A percentile compares a stretch with the other conserved stretches of the same genome.
phyloP scores from a whole-genome alignment of 1,140 invertebrate species.

The Aphidius ervi region DNA sequence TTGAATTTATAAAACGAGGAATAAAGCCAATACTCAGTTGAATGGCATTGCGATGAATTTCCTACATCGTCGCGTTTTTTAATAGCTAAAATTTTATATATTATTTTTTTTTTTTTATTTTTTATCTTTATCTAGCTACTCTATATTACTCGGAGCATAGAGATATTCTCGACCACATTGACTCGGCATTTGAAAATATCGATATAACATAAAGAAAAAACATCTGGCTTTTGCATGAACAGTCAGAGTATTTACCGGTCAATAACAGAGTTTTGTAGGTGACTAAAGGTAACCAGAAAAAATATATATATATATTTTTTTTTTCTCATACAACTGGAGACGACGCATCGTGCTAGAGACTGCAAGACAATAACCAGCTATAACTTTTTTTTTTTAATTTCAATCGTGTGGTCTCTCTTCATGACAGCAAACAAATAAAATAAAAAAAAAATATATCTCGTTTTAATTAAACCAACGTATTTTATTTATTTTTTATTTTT shows the following conservation, averaged over 20 bases:
- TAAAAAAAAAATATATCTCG: not conserved
- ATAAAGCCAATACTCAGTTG: too few species aligned
- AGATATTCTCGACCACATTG: not conserved
- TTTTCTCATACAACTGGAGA: slow-evolving; percentile 15
- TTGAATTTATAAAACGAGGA: too few species aligned
- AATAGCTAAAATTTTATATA: too few species aligned
- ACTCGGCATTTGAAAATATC: slow-evolving; percentile 16
- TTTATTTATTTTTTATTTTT: slow-evolving; percentile 1
- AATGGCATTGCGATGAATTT: too few species aligned
- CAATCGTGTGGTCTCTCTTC: slow-evolving; percentile 12
- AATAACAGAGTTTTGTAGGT: slow-evolving; percentile 16
- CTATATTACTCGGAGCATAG: too few species aligned
- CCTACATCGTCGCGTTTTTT: not conserved
- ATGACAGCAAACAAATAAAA: slow-evolving; percentile 11
- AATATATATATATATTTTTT: too few species aligned
- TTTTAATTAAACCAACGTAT: slow-evolving; percentile 14
- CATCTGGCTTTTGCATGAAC: slow-evolving; percentile 27
- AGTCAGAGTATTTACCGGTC: slow-evolving; percentile 19
- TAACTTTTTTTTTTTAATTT: slow-evolving; percentile 16
- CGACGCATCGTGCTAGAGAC: slow-evolving; percentile 16
- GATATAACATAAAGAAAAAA: slow-evolving; percentile 29
- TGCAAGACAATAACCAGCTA: slow-evolving; percentile 20
- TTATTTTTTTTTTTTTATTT: too few species aligned
- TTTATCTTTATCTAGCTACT: too few species aligned
- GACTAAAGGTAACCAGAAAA: too few species aligned